Percentiles rank a stretch among this genome's conserved stretches.
phyloP scores from a whole-genome alignment of 35 echinoderm and acorn worm species.

The Eucidaris tribuloides region DNA sequence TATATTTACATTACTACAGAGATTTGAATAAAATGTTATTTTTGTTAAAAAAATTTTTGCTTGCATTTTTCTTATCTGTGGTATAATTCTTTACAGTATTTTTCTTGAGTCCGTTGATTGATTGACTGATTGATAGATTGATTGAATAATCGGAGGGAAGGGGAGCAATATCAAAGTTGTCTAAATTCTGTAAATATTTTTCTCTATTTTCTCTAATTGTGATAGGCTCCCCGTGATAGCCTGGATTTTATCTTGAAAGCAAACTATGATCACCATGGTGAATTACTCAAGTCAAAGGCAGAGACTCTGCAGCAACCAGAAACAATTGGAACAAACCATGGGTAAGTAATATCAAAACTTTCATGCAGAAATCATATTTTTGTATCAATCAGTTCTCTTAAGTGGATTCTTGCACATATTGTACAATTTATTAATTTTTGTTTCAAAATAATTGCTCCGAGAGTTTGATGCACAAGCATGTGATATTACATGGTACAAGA shows the following conservation, averaged over 20 bases:
- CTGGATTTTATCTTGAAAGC: slow-evolving; percentile 94
- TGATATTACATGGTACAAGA: not conserved
- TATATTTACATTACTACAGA: not conserved
- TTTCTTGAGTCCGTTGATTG: not conserved
- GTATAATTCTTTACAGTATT: not conserved
- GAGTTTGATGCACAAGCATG: not conserved
- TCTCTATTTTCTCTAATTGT: not conserved
- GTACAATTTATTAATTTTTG: not conserved
- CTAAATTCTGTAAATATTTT: not conserved
- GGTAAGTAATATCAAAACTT: slow-evolving; percentile 46
- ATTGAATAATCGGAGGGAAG: not conserved
- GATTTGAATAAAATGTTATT: not conserved
- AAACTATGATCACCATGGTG: slow-evolving; percentile 88
- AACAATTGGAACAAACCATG: slow-evolving; percentile 81
- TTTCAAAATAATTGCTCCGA: not conserved
- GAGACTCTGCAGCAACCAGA: slow-evolving; percentile 88
- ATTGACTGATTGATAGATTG: not conserved
- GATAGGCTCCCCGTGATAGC: slow-evolving; percentile 88
- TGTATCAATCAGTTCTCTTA: not conserved
- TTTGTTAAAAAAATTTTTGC: no score
- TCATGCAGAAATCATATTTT: not conserved
- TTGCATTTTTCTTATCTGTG: no score
- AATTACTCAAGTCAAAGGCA: slow-evolving; percentile 61
- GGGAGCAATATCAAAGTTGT: not conserved
- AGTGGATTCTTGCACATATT: no score